phyloP scores from a whole-genome alignment of 2,797 vertebrate species.

The Astyanax mexicanus region DNA sequence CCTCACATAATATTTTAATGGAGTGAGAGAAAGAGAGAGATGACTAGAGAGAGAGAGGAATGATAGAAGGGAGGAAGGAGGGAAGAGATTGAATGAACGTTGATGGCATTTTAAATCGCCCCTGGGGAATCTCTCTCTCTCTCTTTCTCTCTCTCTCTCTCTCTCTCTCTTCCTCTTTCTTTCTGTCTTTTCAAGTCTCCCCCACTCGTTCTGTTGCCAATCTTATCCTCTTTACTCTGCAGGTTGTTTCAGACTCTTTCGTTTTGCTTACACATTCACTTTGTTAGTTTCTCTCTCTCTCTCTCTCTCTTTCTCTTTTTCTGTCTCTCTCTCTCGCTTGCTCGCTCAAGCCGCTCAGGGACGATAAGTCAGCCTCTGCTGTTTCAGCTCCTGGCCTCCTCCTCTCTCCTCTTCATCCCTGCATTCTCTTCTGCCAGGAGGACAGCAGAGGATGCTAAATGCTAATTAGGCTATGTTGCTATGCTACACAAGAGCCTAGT shows the following conservation, averaged over 20 bases:
- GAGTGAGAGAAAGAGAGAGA: constrained; percentile 8
- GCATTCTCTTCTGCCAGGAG: constrained; percentile 24
- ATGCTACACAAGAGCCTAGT: background rate
- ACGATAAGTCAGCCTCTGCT: constrained; percentile 81
- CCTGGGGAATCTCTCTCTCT: constrained; percentile 67
- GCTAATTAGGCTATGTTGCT: constrained; percentile 38
- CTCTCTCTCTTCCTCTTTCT: constrained; percentile 61
- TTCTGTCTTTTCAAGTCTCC: constrained; percentile 34
- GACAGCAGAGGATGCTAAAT: constrained; percentile 14
- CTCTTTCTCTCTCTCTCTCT: constrained; percentile 45
- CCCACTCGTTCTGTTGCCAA: constrained; percentile 3
- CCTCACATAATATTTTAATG: constrained; percentile 7
- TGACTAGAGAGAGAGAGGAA: background rate
- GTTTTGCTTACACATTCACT: constrained; percentile 1
- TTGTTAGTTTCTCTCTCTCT: background rate
- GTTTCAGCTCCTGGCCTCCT: constrained; percentile 71
- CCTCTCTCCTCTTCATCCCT: constrained; percentile 36
- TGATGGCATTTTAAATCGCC: constrained; percentile 74
- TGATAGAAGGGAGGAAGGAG: constrained; percentile 45
- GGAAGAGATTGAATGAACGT: constrained; percentile 55
- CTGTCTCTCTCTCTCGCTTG: background rate
- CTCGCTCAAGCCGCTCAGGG: constrained; percentile 66
- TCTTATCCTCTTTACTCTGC: constrained; percentile 29
- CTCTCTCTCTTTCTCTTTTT: constrained; percentile 1
- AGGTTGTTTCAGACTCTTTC: background rate